Base-by-base conservation (phyloP, 2,797 vertebrate genomes). In the Alcedo quadribrachys region DNA sequence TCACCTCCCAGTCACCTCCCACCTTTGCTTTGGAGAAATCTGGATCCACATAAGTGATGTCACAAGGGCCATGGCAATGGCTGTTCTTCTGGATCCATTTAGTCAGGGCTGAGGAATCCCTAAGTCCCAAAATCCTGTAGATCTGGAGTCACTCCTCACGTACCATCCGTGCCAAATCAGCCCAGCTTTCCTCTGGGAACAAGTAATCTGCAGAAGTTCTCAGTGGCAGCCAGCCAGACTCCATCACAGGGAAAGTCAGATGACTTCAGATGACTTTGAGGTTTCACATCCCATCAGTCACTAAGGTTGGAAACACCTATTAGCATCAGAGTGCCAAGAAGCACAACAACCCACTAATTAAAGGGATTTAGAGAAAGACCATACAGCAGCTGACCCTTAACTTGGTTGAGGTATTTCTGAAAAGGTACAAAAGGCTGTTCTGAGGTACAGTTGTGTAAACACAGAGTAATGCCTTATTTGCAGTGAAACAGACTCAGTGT, bases 161-260 rank as follows among this genome's bases (percentile, higher is more conserved):
- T 62, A 42, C 79, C 27, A n/a, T 53, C 67, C 37, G 12, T 14
- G 42, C 83, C 79, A 89, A 89, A 4, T 30, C 51, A 94, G n/a
- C 11, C 50, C 50, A 57, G 28, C 6, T 93, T 89, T 85, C 69
- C 25, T 8, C 65, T 90, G 81, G 71, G 83, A 92, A 88, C 57
- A 90, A 76, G 84, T 57, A 90, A 70, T 28, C 43, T 70, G 35
- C 33, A 95, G 89, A 86, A 94, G 57, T 68, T 96, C 86, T 82
- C 90, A 91, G 76, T 2, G 19, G 93, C 86, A 19, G 8, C 46
- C 70, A 91, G 50, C 46, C 87, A 95, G 32, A 12, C 78, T 93
- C 61, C 2, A 0, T 65, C 70, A 81, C 58, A 43, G 82, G 35
- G 93, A 90, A 96, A 92, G 48, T 53, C 88, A 81, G 50, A 77